Evolutionary conservation across 2,888 invertebrate species (phyloP), one percentile per base, ranked within the genome.

Genomic region (Deilephila porcellus): DNA sequence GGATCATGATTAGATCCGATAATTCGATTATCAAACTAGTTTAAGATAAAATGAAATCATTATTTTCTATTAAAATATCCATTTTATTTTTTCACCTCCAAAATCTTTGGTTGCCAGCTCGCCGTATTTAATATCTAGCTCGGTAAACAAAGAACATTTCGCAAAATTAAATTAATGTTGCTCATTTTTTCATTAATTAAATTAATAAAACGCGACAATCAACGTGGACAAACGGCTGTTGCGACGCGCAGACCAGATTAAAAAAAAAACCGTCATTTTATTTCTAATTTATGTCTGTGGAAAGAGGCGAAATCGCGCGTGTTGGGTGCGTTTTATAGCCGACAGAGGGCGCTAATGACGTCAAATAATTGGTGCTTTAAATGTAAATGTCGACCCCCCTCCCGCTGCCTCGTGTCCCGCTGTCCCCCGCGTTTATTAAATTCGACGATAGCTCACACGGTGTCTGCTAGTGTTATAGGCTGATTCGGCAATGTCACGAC

Each of bases 301-400:
- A 90, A 88, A 83, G 81, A 85, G 82, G 79, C 76, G 78, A 86
- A 80, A 78, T 79, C 83, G 88, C 87, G 88, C 89, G 90, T 90
- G 91, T 89, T 93, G 91, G 93, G 92, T 94, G 94, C 94, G 93
- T 93, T 94, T 94, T 93, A 94, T 93, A 82, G 90, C 88, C 86
- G 83, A 81, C 90, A 88, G 91, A 89, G 93, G 91, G 92, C 93
- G 92, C 94, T 93, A 94, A 94, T 94, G 94, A 93, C 91, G 86
- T 92, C 93, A 91, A 92, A 94, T 94, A 94, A 94, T 93, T 93
- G 94, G 93, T 92, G 90, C 94, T 94, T 94, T 94, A 93, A 92
- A 94, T 94, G 94, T 93, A 93, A 94, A 94, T 94, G 91, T 90
- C 91, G 91, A 92, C 90, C 93, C 91, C 93, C 89, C 89, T 83